Evolutionary conservation across 2,888 invertebrate species (phyloP), one percentile per base, ranked within the genome.

Genomic region (Lepidocyrtinus sp.): DNA sequence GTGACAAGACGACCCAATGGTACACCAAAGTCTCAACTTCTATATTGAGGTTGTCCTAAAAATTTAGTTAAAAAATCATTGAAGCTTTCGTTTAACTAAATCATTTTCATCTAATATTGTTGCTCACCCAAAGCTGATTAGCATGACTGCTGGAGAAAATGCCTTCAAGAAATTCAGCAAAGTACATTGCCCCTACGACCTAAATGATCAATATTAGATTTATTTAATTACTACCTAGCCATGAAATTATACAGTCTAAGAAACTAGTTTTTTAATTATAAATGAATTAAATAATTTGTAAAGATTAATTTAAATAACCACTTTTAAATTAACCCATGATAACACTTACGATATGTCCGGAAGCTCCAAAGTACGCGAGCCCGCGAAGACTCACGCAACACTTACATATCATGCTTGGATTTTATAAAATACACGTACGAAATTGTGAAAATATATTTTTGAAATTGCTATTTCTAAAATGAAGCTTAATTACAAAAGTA

Each of bases 1-100:
- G 25, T 1, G 81, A 77, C 15, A 83, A 27, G 64, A 83, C 80
- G 15, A 83, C 75, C 76, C 82, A 80, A 27, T 76, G 80, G 36
- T 82, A 82, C n/a, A 82, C 80, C 3, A 82, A 55, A 2, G 76
- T 69, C 24, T 82, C 82, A 65, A 76, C 80, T 46, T 73, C 82
- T 9, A 82, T 61, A 15, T 75, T 80, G 9, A 82, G 64, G 3
- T 72, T 67, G 62, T 82, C 82, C 61, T 76, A 25, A 67, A 68
- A 65, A 70, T 61, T 5, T 22, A 64, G n/a, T n/a, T 27, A 46
- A 45, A 22, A 63, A 21, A 63, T 2, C 63, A 63, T 15, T 19
- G 17, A 63, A 55, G 36, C 12, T 7, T 7, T 36, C 5, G 36
- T 12, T 7, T 36, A 36, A 36, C 5, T 7, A 36, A 36, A 36